Evolutionary conservation across 2,888 invertebrate species (phyloP), one percentile per base, ranked within the genome.

Genomic region (Sminthurinus aureus): DNA sequence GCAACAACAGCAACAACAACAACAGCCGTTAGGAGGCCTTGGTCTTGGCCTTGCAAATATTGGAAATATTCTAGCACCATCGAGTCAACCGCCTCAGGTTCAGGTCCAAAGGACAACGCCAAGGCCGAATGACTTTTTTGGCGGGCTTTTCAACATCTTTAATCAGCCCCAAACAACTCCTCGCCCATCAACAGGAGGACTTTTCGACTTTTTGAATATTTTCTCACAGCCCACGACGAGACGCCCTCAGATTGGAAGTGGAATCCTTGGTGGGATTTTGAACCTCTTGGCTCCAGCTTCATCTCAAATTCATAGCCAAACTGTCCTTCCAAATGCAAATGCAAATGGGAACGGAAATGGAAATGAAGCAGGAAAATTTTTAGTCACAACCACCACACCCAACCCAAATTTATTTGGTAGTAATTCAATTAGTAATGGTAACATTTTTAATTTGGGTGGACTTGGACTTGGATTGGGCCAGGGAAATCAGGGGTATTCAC

Each of bases 241-340:
- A 38, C 18, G 38, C 11, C 71, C 79, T 18, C 6, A 50, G 13
- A 15, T 11, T 64, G n/a, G 13, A 26, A 78, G 69, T 73, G 38
- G 78, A 26, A 0, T 78, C 6, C 52, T 69, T 24, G 52, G 51
- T 9, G 83, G 78, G 22, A 64, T 83, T 13, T 64, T 83, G 8
- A 83, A 79, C 52, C 22, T 83, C 4, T 74, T 83, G n/a, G 77
- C 77, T n/a, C 69, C 67, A 20, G 71, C 52, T 9, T 58, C 58
- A 15, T 58, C 58, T 58, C 58, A 58, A 58, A 58, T 58, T 18
- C 58, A 58, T 15, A 18, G 15, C 9, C 58, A 58, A 18, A 58
- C 58, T 11, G 58, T 58, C 18, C 18, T 58, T 15, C 58, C 58
- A 18, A 58, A 58, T 58, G 2, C 58, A 2, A 58, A 58, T 58